Evolutionary conservation across 2,797 vertebrate species (phyloP).

Genomic region (Anguilla anguilla): DNA sequence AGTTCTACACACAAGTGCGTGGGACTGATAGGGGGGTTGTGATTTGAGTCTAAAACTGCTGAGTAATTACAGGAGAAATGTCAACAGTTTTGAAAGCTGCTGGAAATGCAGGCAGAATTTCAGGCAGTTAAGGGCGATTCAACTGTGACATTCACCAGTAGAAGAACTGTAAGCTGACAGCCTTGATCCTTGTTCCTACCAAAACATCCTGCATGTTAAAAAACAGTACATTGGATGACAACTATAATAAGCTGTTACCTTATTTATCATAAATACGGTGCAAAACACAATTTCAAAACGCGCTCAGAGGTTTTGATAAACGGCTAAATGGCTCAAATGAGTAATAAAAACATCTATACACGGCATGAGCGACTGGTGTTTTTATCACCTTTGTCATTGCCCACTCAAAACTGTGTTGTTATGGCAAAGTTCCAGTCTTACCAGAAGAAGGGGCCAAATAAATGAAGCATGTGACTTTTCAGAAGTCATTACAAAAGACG

Average conservation of each 20-base stretch:
- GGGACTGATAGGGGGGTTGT: background rate
- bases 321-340: background rate
- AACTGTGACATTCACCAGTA: background rate
- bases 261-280: slow-evolving; percentile 1
- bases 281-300: background rate
- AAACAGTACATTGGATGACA: background rate
- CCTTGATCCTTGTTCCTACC: background rate
- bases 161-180: background rate
- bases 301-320: too few relatives aligned
- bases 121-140: background rate
- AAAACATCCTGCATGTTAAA: background rate
- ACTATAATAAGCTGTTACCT: background rate
- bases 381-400: slow-evolving; percentile 4
- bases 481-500: slow-evolving; percentile 22
- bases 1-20: background rate
- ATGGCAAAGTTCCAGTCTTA: slow-evolving; percentile 20
- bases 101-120: background rate
- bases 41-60: background rate
- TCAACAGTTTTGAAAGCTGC: background rate
- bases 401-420: slow-evolving; percentile 25
- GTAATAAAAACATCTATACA: background rate
- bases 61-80: background rate
- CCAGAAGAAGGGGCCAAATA: slow-evolving; percentile 22
- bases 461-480: slow-evolving; percentile 35
- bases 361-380: slow-evolving; percentile 10